Percentiles rank a stretch among this genome's conserved stretches.
phyloP scores from a whole-genome alignment of 2,888 invertebrate genomes.

The Drosophila melanosoma region DNA sequence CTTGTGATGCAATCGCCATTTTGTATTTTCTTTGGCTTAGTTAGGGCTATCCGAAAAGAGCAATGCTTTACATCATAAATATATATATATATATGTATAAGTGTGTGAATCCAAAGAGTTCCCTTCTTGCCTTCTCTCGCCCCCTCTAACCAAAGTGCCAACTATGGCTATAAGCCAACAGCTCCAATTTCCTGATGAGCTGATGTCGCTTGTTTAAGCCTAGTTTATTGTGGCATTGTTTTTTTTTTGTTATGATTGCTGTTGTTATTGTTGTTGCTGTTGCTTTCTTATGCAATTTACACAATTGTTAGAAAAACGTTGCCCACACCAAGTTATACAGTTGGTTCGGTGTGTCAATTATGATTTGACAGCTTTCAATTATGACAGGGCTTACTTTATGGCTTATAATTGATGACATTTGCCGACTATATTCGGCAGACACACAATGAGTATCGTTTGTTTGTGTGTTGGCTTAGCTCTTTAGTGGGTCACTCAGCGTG shows the following conservation, averaged over 20 bases:
- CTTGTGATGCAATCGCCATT: conserved; percentile 44
- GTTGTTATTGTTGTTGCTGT: conserved; percentile 1
- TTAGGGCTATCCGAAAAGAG: conserved; percentile 38
- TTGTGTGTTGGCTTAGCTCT: conserved; percentile 8
- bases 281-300: conserved; percentile 70
- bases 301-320: conserved; percentile 68
- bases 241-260: neutral
- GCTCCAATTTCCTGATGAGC: conserved; percentile 50
- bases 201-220: conserved; percentile 34
- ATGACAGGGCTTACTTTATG: conserved; percentile 48
- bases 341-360: conserved; percentile 58
- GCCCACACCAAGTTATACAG: conserved; percentile 12
- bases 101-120: neutral
- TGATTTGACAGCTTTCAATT: conserved; percentile 77
- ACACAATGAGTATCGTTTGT: conserved; percentile 15
- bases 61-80: conserved; percentile 44
- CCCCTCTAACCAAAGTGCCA: neutral
- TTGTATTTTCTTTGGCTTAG: conserved; percentile 31
- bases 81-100: neutral
- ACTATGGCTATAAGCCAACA: neutral
- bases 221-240: conserved; percentile 1
- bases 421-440: conserved; percentile 12
- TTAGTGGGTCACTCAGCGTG: conserved; percentile 39
- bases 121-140: neutral
- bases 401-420: conserved; percentile 71